These are phyloP conservation scores for Ectobius pallidus DNA, from an alignment of 2,888 invertebrate species.

Conservation along the genomic window DNA sequence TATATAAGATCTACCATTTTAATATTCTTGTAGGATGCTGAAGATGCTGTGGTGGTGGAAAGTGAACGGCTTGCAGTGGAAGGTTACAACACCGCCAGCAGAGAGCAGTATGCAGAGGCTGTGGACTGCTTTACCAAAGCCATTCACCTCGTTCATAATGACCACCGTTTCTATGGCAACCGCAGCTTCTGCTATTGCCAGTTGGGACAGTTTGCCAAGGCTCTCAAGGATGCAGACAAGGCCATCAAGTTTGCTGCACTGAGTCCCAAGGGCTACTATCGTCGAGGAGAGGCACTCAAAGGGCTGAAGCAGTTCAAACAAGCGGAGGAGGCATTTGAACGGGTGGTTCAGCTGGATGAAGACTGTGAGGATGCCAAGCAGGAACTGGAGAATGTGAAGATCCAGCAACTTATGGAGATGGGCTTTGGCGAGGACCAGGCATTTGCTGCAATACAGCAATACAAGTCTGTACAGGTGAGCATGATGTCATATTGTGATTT, in stretches of 20 bases:
- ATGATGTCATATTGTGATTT: no score
- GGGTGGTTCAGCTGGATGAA: conserved; percentile 55
- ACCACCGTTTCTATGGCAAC: conserved; percentile 39
- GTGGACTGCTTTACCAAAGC: conserved; percentile 35
- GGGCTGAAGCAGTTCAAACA: conserved; percentile 55
- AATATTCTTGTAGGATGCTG: not conserved
- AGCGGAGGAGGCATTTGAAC: conserved; percentile 55
- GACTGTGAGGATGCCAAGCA: conserved; percentile 55
- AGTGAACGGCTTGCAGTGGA: conserved; percentile 36
- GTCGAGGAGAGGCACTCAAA: conserved; percentile 56
- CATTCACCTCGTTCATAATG: conserved; percentile 35
- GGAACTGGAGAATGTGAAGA: conserved; percentile 53
- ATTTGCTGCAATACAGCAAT: conserved; percentile 28
- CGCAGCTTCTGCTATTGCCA: conserved; percentile 42
- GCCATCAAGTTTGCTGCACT: conserved; percentile 54
- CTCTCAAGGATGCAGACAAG: conserved; percentile 57
- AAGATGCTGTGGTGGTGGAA: conserved; percentile 3
- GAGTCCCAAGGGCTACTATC: conserved; percentile 58
- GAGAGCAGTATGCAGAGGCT: conserved; percentile 34
- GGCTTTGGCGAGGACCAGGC: conserved; percentile 37
- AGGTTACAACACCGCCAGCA: conserved; percentile 37
- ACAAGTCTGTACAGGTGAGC: conserved; percentile 33
- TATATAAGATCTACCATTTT: no score
- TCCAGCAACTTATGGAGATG: conserved; percentile 51
- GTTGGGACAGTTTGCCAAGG: conserved; percentile 49